Evolutionary conservation across 2,797 vertebrate species (phyloP).

Genomic region (Euthynnus affinis): DNA sequence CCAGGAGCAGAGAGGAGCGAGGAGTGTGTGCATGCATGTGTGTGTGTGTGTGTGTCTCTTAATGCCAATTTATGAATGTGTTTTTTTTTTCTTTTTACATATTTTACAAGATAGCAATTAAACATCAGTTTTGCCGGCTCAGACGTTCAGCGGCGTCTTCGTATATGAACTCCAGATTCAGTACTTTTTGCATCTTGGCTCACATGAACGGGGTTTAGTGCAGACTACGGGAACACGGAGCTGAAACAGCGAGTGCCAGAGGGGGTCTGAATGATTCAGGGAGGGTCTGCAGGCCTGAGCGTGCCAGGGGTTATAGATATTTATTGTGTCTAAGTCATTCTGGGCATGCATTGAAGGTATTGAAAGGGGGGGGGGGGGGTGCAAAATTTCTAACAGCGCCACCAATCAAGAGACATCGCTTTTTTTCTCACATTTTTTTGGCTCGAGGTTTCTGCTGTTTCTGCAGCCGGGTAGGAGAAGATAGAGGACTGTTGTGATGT

Average conservation of each 20-base stretch:
- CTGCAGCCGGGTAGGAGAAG: neutral
- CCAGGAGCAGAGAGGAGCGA: slow-evolving; percentile 70
- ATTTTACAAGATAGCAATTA: neutral
- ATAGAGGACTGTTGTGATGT: neutral
- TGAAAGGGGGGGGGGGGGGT: neutral
- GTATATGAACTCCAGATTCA: neutral
- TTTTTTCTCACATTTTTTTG: neutral
- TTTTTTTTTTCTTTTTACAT: slow-evolving; percentile 15
- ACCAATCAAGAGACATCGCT: neutral
- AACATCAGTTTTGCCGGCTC: neutral
- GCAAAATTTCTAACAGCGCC: neutral
- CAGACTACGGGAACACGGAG: slow-evolving; percentile 3
- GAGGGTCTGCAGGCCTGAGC: slow-evolving; percentile 17
- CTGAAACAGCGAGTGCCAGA: slow-evolving; percentile 17
- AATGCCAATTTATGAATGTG: neutral
- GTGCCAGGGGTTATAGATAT: slow-evolving; percentile 23
- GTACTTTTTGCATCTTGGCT: neutral
- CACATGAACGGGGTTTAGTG: neutral
- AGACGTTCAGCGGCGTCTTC: neutral
- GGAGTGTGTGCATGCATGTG: slow-evolving; percentile 32
- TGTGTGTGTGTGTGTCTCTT: slow-evolving; percentile 22
- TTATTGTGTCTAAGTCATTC: slow-evolving; percentile 16
- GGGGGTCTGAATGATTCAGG: slow-evolving; percentile 55
- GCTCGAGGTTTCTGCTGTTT: neutral
- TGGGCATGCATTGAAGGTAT: neutral